Base-by-base conservation (phyloP, 2,888 invertebrate genomes). In the Myathropa florea region DNA sequence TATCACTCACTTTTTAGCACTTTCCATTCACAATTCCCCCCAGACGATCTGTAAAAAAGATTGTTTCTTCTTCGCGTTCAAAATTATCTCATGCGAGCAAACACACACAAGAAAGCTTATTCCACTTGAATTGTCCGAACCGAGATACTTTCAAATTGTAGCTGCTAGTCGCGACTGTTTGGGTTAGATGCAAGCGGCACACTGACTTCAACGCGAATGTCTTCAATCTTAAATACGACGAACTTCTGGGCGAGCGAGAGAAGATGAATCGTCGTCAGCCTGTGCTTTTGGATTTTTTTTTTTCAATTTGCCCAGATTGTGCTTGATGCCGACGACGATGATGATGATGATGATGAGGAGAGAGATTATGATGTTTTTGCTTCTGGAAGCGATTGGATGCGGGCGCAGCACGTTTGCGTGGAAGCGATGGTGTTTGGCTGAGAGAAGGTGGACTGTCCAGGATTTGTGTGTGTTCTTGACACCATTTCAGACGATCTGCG, bases 221-320 rank as follows among this genome's bases (percentile, higher is more conserved):
- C 39, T 72, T 78, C 78, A 81, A 85, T 78, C 81, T 88, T 88
- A 88, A 88, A 82, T 88, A 84, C 24, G 24, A 84, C 24, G 24
- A 82, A 70, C 53, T n/a, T n/a, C n/a, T n/a, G n/a, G 57, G 30
- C 55, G 10, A 14, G 14, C 53, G 55, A 67, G 12, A 9, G 23
- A 33, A 68, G 64, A 86, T 85, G 71, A 26, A 63, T 81, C 53
- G 68, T 7, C 46, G 46, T 46, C 18, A 18, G 46, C 59, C 73
- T 78, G 82, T 78, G 85, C 85, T 85, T 85, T 75, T 76, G 21
- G 21, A 21, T 33, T 61, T n/a, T n/a, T n/a, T n/a, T n/a, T n/a
- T n/a, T 76, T 28, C 39, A 39, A 67, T 36, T 55, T 18, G 28
- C 28, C 76, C 73, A 85, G 84, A 77, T 77, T 81, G 77, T 46